phyloP scores from a whole-genome alignment of 2,797 vertebrate species.

The Lycodopsis pacificus region DNA sequence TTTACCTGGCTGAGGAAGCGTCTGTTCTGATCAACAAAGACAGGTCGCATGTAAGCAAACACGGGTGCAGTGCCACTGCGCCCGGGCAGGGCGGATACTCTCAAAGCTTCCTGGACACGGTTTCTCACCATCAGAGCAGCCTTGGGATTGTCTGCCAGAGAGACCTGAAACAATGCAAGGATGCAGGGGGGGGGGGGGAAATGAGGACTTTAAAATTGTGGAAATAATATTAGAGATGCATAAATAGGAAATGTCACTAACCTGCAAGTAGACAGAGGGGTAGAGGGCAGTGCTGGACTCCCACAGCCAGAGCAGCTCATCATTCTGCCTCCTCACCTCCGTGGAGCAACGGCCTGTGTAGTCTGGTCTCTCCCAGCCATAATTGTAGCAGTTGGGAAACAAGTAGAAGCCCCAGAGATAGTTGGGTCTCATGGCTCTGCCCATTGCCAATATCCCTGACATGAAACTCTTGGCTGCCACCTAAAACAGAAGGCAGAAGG shows the following conservation, averaged over 20 bases:
- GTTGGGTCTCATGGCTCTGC: constrained; percentile 80
- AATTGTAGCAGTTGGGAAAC: constrained; percentile 91
- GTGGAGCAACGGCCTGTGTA: constrained; percentile 84
- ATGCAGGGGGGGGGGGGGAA: neutral
- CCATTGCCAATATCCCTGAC: constrained; percentile 81
- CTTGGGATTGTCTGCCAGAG: constrained; percentile 69
- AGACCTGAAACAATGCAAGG: constrained; percentile 38
- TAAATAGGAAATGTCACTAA: constrained; percentile 14
- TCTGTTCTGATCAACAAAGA: constrained; percentile 81
- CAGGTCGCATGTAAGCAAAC: constrained; percentile 85
- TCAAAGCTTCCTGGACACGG: constrained; percentile 85
- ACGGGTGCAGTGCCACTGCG: constrained; percentile 75
- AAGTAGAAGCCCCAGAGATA: constrained; percentile 90
- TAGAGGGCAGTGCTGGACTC: constrained; percentile 88
- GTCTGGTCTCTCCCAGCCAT: constrained; percentile 76
- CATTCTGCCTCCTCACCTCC: constrained; percentile 84
- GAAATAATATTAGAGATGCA: neutral
- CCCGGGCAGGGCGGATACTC: constrained; percentile 74
- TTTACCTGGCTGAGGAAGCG: constrained; percentile 84
- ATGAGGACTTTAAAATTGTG: neutral
- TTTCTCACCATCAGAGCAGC: constrained; percentile 84
- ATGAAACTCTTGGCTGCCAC: constrained; percentile 81
- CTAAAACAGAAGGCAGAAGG: constrained; percentile 70
- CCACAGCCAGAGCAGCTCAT: constrained; percentile 88
- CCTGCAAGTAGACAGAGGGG: constrained; percentile 87